Evolutionary conservation across 1,140 invertebrate genomes (phyloP).

Genomic region (Lepidurus apus): DNA sequence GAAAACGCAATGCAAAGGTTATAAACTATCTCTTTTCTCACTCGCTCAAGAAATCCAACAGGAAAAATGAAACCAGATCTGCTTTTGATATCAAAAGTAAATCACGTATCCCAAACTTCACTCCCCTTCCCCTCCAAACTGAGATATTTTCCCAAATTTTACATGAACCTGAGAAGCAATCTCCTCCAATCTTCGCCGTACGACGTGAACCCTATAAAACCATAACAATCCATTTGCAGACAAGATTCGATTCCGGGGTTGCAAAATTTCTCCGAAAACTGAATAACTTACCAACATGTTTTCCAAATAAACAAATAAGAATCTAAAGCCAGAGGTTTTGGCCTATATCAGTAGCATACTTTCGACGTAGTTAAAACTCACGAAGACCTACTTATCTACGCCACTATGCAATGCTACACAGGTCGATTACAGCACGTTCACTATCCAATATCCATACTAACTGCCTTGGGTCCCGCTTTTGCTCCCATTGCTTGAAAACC

Average conservation of each 20-base stretch:
- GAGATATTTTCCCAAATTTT: neutral
- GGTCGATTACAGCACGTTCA: neutral
- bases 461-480: neutral
- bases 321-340: neutral
- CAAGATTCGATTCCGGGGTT: no score
- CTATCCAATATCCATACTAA: neutral
- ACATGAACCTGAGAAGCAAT: neutral
- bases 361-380: neutral
- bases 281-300: no score
- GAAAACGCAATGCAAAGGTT: neutral
- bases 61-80: neutral
- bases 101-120: neutral
- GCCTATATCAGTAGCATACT: neutral
- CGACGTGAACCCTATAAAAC: no score
- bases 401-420: neutral
- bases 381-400: neutral
- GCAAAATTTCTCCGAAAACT: no score
- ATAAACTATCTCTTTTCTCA: neutral
- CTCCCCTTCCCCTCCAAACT: neutral
- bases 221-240: no score
- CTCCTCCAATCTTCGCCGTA: no score
- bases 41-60: neutral
- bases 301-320: no score
- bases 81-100: neutral
- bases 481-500: neutral